Percentiles rank a stretch among this genome's conserved stretches.
These are phyloP conservation scores for Pyxicephalus adspersus DNA, from an alignment of 2,113 vertebrate species.

Conservation along the genomic window DNA sequence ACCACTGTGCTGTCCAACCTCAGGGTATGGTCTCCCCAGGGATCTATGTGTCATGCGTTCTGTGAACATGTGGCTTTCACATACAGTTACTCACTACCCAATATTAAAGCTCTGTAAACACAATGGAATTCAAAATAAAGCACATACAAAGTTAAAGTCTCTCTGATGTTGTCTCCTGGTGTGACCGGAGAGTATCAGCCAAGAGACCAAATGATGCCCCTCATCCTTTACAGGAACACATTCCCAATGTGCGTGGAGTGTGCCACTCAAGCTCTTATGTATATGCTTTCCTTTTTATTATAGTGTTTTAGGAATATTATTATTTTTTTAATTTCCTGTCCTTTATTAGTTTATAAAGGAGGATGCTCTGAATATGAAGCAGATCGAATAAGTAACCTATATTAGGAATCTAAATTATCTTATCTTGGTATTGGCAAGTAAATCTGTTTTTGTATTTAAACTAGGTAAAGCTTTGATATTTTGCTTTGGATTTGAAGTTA, in stretches of 20 bases:
- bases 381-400: too few species aligned
- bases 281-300: too few species aligned
- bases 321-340: too few species aligned
- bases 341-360: too few species aligned
- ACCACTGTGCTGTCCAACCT: background rate
- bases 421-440: too few species aligned
- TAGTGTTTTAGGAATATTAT: too few species aligned
- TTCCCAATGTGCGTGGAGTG: background rate
- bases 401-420: too few species aligned
- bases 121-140: slow-evolving; percentile 5
- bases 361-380: too few species aligned
- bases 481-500: too few species aligned
- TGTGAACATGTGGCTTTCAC: slow-evolving; percentile 11
- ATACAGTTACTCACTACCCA: background rate
- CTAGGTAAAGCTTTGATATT: too few species aligned
- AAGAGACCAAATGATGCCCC: background rate
- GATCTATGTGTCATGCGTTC: slow-evolving; percentile 2
- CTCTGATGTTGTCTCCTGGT: background rate
- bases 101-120: background rate
- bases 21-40: background rate
- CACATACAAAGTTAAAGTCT: background rate
- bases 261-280: background rate
- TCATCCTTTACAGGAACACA: background rate
- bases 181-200: background rate
- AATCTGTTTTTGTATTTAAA: too few species aligned